A percentile compares a stretch with the other conserved stretches of the same genome.
Conservation (phyloP, 2,888 invertebrate genomes). For the Orthosia cruda region DNA sequence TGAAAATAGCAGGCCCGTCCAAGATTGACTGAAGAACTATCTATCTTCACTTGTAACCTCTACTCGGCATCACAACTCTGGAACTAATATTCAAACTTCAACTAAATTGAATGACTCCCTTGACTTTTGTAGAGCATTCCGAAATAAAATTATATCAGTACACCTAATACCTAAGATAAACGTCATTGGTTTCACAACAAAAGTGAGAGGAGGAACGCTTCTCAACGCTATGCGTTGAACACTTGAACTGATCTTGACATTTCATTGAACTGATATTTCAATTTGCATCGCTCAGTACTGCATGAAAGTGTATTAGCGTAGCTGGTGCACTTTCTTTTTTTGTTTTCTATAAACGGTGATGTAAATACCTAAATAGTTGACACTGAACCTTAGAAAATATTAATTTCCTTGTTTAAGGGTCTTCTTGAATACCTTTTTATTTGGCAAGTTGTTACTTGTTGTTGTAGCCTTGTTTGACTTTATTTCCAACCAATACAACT, state of each 20-base stretch:
- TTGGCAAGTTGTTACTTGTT: too few species aligned
- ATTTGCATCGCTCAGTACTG: slow-evolving; percentile 68
- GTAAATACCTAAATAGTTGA: background rate
- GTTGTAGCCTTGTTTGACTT: too few species aligned
- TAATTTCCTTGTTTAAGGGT: too few species aligned
- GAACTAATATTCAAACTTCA: background rate
- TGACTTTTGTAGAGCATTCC: slow-evolving; percentile 33
- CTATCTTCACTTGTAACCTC: background rate
- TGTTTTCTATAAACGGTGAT: slow-evolving; percentile 17
- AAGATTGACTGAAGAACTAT: background rate
- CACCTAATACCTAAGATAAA: slow-evolving; percentile 48
- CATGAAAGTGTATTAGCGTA: slow-evolving; percentile 60
- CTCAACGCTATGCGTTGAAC: slow-evolving; percentile 72
- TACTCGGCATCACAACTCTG: background rate
- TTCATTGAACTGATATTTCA: slow-evolving; percentile 78
- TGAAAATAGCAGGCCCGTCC: background rate
- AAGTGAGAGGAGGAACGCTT: slow-evolving; percentile 83
- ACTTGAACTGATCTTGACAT: slow-evolving; percentile 86
- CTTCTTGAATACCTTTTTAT: background rate
- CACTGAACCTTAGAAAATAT: too few species aligned
- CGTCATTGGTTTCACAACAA: slow-evolving; percentile 78
- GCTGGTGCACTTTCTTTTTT: slow-evolving; percentile 62
- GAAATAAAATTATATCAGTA: slow-evolving; percentile 48
- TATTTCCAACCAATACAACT: background rate
- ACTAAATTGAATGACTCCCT: slow-evolving; percentile 24